Percentiles rank a stretch among this genome's conserved stretches.
phyloP scores from a whole-genome alignment of 2,113 vertebrate species.

The Lonchura striata region DNA sequence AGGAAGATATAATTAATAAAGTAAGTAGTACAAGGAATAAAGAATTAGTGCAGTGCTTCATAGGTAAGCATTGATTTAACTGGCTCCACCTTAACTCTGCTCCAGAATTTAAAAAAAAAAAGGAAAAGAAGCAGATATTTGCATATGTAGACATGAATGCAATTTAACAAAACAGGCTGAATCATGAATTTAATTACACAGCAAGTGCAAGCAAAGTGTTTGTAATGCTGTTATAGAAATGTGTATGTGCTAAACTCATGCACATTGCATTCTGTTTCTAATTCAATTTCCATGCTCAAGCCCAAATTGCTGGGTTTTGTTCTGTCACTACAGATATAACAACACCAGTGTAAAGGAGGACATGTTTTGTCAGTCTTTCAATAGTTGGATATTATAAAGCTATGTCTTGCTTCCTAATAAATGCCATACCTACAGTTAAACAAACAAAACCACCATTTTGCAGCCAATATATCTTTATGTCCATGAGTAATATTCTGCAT shows the following conservation, averaged over 20 bases:
- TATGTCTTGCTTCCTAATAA: not conserved
- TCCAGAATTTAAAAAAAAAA: not conserved
- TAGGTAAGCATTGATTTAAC: not conserved
- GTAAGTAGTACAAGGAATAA: not conserved
- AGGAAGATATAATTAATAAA: not conserved
- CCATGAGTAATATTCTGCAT: not conserved
- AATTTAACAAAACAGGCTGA: constrained; percentile 18
- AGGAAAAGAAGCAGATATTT: not conserved
- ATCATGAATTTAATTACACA: constrained; percentile 16
- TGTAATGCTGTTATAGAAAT: constrained; percentile 1
- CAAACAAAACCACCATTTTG: not conserved
- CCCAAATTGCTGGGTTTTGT: not conserved
- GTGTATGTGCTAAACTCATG: constrained; percentile 11
- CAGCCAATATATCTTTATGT: not conserved
- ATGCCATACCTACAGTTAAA: not conserved
- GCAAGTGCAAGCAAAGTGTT: not conserved
- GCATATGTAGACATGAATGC: not conserved
- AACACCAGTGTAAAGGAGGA: not conserved
- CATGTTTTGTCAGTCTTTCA: not conserved
- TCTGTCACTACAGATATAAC: not conserved
- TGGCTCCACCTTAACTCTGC: not conserved
- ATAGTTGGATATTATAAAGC: not conserved
- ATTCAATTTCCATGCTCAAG: constrained; percentile 24
- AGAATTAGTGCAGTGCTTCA: not conserved
- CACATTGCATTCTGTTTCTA: constrained; percentile 8